Conservation (phyloP, 1,140 invertebrate genomes). For the Trachymyrmex septentrionalis region DNA sequence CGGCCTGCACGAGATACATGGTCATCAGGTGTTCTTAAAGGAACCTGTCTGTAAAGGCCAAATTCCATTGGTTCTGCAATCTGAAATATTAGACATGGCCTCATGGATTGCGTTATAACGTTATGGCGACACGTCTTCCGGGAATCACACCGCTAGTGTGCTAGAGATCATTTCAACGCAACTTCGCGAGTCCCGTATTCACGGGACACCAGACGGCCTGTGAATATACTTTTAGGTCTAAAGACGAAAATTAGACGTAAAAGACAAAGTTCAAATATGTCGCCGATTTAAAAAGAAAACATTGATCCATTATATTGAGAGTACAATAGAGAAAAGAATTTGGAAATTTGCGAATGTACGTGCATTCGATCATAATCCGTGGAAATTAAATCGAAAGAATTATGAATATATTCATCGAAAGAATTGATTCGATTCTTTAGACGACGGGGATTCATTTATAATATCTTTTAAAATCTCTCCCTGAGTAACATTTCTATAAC, state of each 20-base stretch:
- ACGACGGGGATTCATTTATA: no score
- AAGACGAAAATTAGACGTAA: neutral
- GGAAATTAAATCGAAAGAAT: neutral
- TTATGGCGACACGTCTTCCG: slow-evolving; percentile 31
- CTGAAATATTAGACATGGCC: slow-evolving; percentile 33
- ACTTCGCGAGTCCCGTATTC: neutral
- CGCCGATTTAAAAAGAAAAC: neutral
- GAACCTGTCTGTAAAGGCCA: slow-evolving; percentile 29
- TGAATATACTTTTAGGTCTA: neutral
- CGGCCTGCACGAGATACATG: slow-evolving; percentile 11
- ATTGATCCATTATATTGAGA: neutral
- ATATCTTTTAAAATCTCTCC: no score
- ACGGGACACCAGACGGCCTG: no score
- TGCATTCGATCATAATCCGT: neutral
- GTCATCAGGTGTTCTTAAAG: slow-evolving; percentile 36
- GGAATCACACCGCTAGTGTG: neutral
- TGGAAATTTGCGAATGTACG: neutral
- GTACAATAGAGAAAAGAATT: neutral
- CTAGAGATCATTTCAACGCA: slow-evolving; percentile 31
- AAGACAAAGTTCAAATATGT: neutral
- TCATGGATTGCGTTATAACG: neutral
- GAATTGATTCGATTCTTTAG: neutral
- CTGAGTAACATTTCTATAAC: no score
- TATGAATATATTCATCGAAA: neutral
- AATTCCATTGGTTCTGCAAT: slow-evolving; percentile 38